Base-by-base conservation (phyloP, 2,113 vertebrate genomes). In the Rynchops niger region DNA sequence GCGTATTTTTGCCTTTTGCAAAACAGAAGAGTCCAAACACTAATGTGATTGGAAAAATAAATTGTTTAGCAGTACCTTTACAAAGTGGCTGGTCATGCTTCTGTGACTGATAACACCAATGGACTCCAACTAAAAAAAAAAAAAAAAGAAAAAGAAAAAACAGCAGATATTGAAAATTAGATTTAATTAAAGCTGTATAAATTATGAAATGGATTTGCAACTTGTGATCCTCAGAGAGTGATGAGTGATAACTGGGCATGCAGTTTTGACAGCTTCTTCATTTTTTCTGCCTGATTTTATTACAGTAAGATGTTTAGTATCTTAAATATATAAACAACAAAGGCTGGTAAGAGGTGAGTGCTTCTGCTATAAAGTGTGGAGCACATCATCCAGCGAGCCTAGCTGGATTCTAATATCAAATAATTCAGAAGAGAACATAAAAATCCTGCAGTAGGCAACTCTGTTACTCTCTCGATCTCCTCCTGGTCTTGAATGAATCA, bases 31-130 rank as follows among this genome's bases (percentile, higher is more conserved):
- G 21, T n/a, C 49, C 47, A 27, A 82, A 22, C 52, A 12, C 9
- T 42, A 6, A 3, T 2, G 34, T 2, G 27, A 25, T 0, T 50
- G 36, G 32, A n/a, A 83, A 56, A 82, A 49, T 1, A 15, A 78
- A 26, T 49, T 13, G 2, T 22, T 42, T 9, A 55, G 40, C 72
- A 42, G 34, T 97, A 98, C 97, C 97, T 97, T 69, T 2, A 29
- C 97, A 98, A 3, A 4, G 4, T 2, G 88, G 42, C 4, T 36
- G 9, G 1, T 74, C 45, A 20, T 66, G 12, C 59, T 86, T 86
- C 81, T 98, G 97, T 11, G 96, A 91, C 29, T 18, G 70, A 16
- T 98, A 98, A 65, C 97, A 98, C 97, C 97, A 98, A 3, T 56
- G 34, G 17, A 18, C 8, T 45, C 49, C 61, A 40, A 62, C 95